Conservation (phyloP, 2,113 vertebrate species). For the Prionailurus bengalensis region DNA sequence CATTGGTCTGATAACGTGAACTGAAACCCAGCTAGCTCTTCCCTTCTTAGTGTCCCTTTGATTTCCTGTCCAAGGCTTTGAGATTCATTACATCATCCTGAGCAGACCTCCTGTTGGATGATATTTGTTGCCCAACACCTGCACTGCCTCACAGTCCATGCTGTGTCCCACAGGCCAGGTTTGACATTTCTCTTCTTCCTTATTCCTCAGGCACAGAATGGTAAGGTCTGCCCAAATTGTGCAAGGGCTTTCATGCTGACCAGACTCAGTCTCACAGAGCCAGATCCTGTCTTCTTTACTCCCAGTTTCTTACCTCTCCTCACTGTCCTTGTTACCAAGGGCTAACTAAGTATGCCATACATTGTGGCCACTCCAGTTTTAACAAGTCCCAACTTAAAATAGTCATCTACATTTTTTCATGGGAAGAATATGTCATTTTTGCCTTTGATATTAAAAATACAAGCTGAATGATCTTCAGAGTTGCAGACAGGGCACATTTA, state of each 20-base stretch:
- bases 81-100: background rate
- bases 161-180: too few species aligned
- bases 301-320: background rate
- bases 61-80: background rate
- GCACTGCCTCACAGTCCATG: background rate
- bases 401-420: background rate
- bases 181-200: background rate
- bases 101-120: background rate
- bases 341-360: background rate
- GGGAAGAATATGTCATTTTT: background rate
- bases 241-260: background rate
- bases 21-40: background rate
- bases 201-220: background rate
- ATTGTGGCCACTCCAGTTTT: background rate
- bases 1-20: background rate
- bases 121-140: background rate
- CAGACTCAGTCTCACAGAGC: background rate
- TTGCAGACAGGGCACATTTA: background rate
- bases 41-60: background rate
- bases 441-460: background rate
- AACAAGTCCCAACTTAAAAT: background rate
- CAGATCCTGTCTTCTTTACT: background rate
- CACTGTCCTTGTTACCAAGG: background rate
- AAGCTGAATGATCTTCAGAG: background rate
- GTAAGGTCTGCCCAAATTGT: background rate